These are phyloP conservation scores for Ypsolopha scabrella DNA, from an alignment of 2,888 invertebrate genomes.

Conservation along the genomic window DNA sequence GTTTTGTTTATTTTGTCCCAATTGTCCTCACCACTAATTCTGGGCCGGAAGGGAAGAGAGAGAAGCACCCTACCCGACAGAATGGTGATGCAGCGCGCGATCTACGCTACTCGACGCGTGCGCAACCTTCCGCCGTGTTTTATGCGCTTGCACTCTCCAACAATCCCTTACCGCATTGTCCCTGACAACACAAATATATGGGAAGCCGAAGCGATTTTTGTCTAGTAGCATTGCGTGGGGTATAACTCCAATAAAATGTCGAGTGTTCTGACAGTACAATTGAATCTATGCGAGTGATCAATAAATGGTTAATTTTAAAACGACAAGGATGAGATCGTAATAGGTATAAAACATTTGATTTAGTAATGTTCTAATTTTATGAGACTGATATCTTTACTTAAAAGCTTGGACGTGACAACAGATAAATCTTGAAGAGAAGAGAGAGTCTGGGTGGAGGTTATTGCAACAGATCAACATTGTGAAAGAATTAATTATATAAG, in stretches of 20 bases:
- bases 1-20: too few relatives aligned
- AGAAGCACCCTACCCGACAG: conserved; percentile 16
- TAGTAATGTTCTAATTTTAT: too few relatives aligned
- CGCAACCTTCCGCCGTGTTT: conserved; percentile 31
- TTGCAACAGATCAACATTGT: too few relatives aligned
- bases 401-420: too few relatives aligned
- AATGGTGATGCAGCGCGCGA: conserved; percentile 38
- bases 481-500: too few relatives aligned
- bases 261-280: conserved; percentile 9
- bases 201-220: conserved; percentile 57
- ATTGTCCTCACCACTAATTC: too few relatives aligned
- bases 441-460: too few relatives aligned
- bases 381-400: too few relatives aligned
- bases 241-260: conserved; percentile 31
- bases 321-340: too few relatives aligned
- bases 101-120: conserved; percentile 43
- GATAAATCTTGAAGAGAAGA: too few relatives aligned
- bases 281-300: conserved; percentile 13
- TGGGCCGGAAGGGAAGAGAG: too few relatives aligned
- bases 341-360: too few relatives aligned
- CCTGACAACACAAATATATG: conserved; percentile 57
- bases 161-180: conserved; percentile 53
- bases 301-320: conserved; percentile 7
- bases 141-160: conserved; percentile 50
- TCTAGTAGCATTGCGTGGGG: conserved; percentile 60